Base-by-base conservation (phyloP, 1,140 invertebrate species). In the fruit fly (Drosophila melanogaster) region DNA sequence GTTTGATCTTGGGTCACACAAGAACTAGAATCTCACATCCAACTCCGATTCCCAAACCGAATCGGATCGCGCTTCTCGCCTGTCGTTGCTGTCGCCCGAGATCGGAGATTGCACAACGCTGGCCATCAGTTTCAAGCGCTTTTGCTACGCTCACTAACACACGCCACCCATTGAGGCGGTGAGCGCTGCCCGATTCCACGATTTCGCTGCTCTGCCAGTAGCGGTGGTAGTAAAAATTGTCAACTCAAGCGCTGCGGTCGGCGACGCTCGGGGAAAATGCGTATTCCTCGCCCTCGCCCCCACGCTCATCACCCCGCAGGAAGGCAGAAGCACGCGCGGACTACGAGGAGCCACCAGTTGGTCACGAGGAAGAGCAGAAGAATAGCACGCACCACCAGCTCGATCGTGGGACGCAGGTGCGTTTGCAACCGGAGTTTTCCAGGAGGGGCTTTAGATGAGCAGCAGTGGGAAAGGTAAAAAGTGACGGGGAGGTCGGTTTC, bases 221-320 rank as follows among this genome's bases (percentile, higher is more conserved):
- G 19, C 66, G n/a, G 7, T 41, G 15, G 17, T 44, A 72, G 69
- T 72, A 60, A 72, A 72, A 74, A 49, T 38, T 73, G 69, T 74
- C 41, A 74, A 74, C 71, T 74, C 69, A 55, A 74, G 70, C 57
- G 58, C 69, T 49, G 69, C 57, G 69, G 65, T 61, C 54, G 41
- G 26, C 41, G 26, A 46, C 43, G 41, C 62, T 35, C 43, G 57
- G 50, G 56, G 41, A 61, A 74, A 55, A 74, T 74, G 69, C 71
- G 69, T 54, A 15, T 55, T 24, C 58, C 30, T 17, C 30, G 30
- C 30, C 1, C 7, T 30, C 30, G 30, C 8, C 30, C 30, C 30
- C 30, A 30, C 30, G 7, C 30, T 8, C 30, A 30, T 30, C 37
- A 12, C 5, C 10, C 38, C 26, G 59, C 35, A 5, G 49, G 24